Percentiles rank a stretch among this genome's conserved stretches.
phyloP scores from a whole-genome alignment of 2,888 invertebrate genomes.

The Bombylius discolor region DNA sequence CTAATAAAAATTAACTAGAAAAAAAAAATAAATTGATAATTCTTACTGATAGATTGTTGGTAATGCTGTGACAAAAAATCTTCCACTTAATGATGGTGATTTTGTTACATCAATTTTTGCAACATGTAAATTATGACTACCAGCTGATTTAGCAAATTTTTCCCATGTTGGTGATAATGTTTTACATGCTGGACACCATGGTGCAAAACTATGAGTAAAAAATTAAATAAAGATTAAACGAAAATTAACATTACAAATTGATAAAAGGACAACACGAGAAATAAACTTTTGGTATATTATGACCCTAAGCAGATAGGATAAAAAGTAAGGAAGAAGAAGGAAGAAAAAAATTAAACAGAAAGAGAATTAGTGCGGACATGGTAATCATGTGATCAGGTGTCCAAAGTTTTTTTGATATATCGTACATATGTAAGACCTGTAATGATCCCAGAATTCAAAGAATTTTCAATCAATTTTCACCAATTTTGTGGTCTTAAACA shows the following conservation, averaged over 20 bases:
- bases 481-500: too few species aligned
- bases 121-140: slow-evolving; percentile 63
- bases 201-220: slow-evolving; percentile 66
- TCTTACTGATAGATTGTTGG: slow-evolving; percentile 96
- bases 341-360: too few species aligned
- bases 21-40: slow-evolving; percentile 14
- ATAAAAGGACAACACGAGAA: not conserved
- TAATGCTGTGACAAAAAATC: slow-evolving; percentile 93
- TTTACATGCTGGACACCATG: slow-evolving; percentile 98
- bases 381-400: too few species aligned
- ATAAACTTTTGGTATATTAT: not conserved
- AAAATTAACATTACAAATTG: not conserved
- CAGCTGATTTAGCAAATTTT: slow-evolving; percentile 60
- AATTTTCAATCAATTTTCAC: too few species aligned
- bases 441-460: too few species aligned
- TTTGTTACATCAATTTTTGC: slow-evolving; percentile 90
- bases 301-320: too few species aligned
- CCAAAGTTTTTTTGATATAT: too few species aligned
- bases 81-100: slow-evolving; percentile 87
- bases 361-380: too few species aligned
- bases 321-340: too few species aligned
- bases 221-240: not conserved
- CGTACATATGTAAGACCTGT: too few species aligned
- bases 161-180: slow-evolving; percentile 80
- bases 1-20: not conserved